A percentile compares a stretch with the other conserved stretches of the same genome.
Evolutionary conservation across 2,888 invertebrate genomes (phyloP).

Genomic region (Halictus ligatus): DNA sequence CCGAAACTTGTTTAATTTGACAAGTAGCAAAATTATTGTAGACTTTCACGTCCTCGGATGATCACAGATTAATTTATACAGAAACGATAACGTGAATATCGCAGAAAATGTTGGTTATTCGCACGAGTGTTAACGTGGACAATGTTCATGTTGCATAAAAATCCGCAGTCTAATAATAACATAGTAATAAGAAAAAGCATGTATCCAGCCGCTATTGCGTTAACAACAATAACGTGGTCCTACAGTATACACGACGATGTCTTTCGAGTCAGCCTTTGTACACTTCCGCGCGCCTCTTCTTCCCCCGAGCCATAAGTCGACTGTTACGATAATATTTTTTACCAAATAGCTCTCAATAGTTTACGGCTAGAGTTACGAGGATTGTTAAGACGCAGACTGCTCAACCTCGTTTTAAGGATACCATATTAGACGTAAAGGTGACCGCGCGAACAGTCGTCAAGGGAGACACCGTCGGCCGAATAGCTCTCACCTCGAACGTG

Average conservation of each 20-base stretch:
- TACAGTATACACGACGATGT: neutral
- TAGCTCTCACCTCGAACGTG: neutral
- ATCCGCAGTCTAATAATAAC: neutral
- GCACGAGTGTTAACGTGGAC: neutral
- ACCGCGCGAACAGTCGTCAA: neutral
- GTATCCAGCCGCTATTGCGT: neutral
- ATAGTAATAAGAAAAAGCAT: neutral
- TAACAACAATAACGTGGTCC: too few species aligned
- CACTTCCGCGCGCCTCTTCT: neutral
- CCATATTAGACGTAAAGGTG: neutral
- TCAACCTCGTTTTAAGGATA: conserved; percentile 1
- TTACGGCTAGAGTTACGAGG: conserved; percentile 23
- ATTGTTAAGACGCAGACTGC: conserved; percentile 33
- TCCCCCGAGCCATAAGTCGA: neutral
- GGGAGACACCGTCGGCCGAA: neutral
- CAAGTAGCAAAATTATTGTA: neutral
- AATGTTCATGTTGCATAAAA: neutral
- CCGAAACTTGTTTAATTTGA: neutral
- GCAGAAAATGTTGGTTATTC: neutral
- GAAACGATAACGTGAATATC: neutral
- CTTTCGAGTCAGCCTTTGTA: neutral
- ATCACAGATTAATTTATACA: neutral
- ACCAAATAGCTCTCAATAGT: conserved; percentile 37
- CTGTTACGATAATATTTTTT: conserved; percentile 32
- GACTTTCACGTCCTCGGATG: neutral